A percentile compares a stretch with the other conserved stretches of the same genome.
Evolutionary conservation across 2,888 invertebrate species (phyloP).

Genomic region (Agrotis segetum): DNA sequence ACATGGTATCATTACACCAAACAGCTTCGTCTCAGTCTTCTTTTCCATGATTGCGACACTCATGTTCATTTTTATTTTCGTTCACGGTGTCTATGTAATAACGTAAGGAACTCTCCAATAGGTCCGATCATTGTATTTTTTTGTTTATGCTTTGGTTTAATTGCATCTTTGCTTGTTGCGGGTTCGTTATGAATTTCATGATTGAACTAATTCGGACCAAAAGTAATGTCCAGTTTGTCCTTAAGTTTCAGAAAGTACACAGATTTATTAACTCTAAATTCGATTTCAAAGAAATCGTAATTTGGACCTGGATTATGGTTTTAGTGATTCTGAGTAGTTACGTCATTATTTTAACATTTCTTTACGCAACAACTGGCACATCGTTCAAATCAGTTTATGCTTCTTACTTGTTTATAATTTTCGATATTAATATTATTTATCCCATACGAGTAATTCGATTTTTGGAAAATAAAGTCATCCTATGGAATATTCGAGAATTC

Average conservation of each 20-base stretch:
- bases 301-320: conserved; percentile 32
- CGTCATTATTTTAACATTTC: neutral
- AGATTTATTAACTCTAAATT: conserved; percentile 22
- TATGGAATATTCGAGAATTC: neutral
- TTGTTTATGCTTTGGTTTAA: neutral
- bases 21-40: neutral
- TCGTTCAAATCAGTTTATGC: neutral
- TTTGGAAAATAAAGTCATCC: conserved; percentile 16
- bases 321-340: neutral
- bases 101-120: too few relatives aligned
- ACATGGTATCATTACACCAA: conserved; percentile 8
- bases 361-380: neutral
- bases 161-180: conserved; percentile 7
- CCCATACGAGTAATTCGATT: neutral
- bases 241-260: conserved; percentile 38
- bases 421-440: neutral
- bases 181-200: conserved; percentile 16
- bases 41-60: conserved; percentile 19
- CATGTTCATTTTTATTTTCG: neutral
- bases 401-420: neutral
- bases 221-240: conserved; percentile 23
- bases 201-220: conserved; percentile 4
- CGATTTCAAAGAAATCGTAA: neutral
- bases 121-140: too few relatives aligned
- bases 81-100: neutral